These are phyloP conservation scores for Sus scrofa DNA, from an alignment of 2,113 vertebrate genomes.

Conservation along the genomic window T2T-Sscrofa CM000830.6:34087501-34088000, in stretches of 20 bases:
- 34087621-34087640: too few relatives aligned
- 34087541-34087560: too few relatives aligned
- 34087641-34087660: too few relatives aligned
- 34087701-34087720: background rate
- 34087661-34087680: background rate
- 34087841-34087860: background rate
- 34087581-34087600: too few relatives aligned
- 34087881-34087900: background rate
- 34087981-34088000: fast-evolving
- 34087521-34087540: too few relatives aligned
- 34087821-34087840: background rate
- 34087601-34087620: too few relatives aligned
- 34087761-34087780: background rate
- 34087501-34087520: too few relatives aligned
- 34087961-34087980: background rate
- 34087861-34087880: background rate
- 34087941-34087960: background rate
- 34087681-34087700: background rate
- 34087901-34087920: background rate
- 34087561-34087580: too few relatives aligned
- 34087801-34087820: background rate
- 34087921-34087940: background rate
- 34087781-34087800: background rate
- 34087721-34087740: background rate
- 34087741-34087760: background rate